A percentile compares a stretch with the other conserved stretches of the same genome.
Evolutionary conservation across 2,113 vertebrate species (phyloP).

Genomic region (Mastomys coucha): DNA sequence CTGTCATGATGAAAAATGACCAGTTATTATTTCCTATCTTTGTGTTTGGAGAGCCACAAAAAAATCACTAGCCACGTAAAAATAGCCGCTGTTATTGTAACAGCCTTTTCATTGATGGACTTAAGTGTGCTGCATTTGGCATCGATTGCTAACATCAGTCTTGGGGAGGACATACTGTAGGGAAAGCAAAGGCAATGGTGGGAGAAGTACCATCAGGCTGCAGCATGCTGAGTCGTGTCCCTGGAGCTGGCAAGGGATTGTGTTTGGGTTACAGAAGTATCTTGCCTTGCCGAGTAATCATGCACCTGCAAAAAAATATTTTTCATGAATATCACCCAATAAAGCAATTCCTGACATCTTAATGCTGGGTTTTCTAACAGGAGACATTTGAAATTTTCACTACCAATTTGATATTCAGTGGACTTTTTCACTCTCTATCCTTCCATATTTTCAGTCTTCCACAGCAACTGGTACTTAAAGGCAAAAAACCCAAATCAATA

Average conservation of each 20-base stretch:
- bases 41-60: slow-evolving; percentile 58
- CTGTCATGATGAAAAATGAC: slow-evolving; percentile 76
- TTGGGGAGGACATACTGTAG: not conserved
- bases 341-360: not conserved
- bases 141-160: slow-evolving; percentile 49
- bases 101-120: slow-evolving; percentile 74
- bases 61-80: slow-evolving; percentile 72
- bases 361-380: not conserved
- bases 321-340: not conserved
- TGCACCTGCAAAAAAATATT: not conserved
- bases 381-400: slow-evolving; percentile 8
- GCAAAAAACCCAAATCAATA: not conserved
- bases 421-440: not conserved
- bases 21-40: slow-evolving; percentile 71
- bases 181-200: not conserved
- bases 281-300: not conserved
- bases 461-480: not conserved
- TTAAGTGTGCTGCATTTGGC: slow-evolving; percentile 59
- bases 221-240: not conserved
- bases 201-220: not conserved
- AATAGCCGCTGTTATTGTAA: slow-evolving; percentile 73
- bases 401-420: slow-evolving; percentile 2
- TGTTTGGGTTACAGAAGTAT: not conserved
- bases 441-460: not conserved
- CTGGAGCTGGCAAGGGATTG: not conserved